Evolutionary conservation across 2,797 vertebrate genomes (phyloP), one percentile per base, ranked within the genome.

Genomic region (Jordanella pulchra): DNA sequence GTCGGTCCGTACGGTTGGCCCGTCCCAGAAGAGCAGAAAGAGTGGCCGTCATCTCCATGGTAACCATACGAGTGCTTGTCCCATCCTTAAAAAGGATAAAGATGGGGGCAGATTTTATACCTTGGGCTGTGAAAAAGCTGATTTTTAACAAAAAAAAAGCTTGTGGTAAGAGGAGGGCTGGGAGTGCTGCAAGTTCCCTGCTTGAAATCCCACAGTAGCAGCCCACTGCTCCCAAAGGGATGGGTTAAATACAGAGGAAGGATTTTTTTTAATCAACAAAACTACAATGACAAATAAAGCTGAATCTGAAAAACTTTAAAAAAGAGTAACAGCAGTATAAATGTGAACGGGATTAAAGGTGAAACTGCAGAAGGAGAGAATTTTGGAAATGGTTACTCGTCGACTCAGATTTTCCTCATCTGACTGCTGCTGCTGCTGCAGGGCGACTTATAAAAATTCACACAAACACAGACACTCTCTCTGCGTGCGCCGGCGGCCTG

Each of bases 21-120:
- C 0, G 98, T 99, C 92, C 98, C 98, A 64, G 98, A 99, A 30
- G 98, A 99, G 95, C 98, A 99, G 93, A 99, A 99, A 63, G 97
- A 99, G 93, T 99, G 98, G 82, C 98, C 98, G 69, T 99, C 98
- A 3, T 99, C 98, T 83, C 98, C 98, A 72, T 99, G 98, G 94
- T 99, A 99, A 93, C 98, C 98, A 93, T 99, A 99, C 0, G 98
- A 99, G 93, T 99, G 97, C 78, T 99, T 99, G 95, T 99, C 98
- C 98, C 98, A 99, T 89, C 98, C 98, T 99, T 11, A 82, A 88
- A 85, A 61, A 75, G 76, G 56, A 65, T 69, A 73, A 60, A 76
- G 82, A 84, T 78, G 69, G 83, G 77, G 81, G 75, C 80, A 84
- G 75, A 60, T 75, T 75, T 58, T 44, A 68, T 12, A 70, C 71